Conservation (phyloP, 2,888 invertebrate species). For the Xanthia togata region DNA sequence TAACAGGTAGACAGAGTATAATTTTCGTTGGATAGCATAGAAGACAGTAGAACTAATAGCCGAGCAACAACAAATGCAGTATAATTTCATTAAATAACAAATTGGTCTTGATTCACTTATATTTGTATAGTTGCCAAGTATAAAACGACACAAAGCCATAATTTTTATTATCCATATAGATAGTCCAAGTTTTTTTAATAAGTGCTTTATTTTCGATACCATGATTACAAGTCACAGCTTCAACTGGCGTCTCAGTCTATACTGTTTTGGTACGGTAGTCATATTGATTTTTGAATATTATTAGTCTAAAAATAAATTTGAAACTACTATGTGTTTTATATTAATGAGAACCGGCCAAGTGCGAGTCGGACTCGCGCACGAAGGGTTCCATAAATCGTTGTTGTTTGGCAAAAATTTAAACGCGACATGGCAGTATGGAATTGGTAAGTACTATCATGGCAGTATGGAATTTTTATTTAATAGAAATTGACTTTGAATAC, state of each 20-base stretch:
- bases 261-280: not conserved
- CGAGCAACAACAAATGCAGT: slow-evolving; percentile 7
- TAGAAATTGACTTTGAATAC: too few species aligned
- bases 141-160: slow-evolving; percentile 1
- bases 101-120: slow-evolving; percentile 15
- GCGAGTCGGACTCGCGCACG: too few species aligned
- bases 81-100: slow-evolving; percentile 9
- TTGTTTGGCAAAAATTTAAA: too few species aligned
- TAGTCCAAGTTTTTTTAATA: not conserved
- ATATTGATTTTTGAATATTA: not conserved
- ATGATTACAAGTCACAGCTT: not conserved
- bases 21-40: rapidly evolving
- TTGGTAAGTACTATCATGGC: too few species aligned
- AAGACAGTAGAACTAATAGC: not conserved
- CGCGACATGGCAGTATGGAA: too few species aligned
- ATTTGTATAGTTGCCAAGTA: slow-evolving; percentile 22
- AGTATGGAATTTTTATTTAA: too few species aligned
- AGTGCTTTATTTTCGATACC: not conserved
- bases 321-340: not conserved
- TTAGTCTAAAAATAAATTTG: not conserved
- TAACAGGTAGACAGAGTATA: not conserved
- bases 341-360: not conserved
- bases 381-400: too few species aligned
- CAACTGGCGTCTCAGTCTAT: not conserved
- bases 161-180: not conserved